Evolutionary conservation across 2,888 invertebrate species (phyloP).

Genomic region (Rhodophaea formosa): DNA sequence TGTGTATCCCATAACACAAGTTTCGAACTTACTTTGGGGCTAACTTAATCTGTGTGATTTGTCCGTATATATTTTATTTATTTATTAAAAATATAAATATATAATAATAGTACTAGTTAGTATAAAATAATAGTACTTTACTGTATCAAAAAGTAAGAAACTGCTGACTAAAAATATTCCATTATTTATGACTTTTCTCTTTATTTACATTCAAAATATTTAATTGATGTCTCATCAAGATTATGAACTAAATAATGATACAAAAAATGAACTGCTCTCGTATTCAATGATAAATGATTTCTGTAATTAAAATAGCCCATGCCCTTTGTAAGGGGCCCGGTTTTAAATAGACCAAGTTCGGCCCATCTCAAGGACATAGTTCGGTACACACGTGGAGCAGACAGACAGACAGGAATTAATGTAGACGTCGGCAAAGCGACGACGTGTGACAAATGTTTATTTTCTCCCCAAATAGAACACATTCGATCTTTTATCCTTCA

Average conservation of each 20-base stretch:
- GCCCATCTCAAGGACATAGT: constrained; percentile 50
- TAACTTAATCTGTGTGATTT: too few species aligned
- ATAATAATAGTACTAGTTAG: too few species aligned
- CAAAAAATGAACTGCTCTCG: background rate
- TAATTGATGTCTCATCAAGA: background rate
- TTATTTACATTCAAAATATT: too few species aligned
- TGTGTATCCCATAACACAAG: too few species aligned
- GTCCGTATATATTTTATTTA: too few species aligned
- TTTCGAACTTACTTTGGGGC: too few species aligned
- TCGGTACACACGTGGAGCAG: constrained; percentile 47
- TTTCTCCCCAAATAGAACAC: background rate
- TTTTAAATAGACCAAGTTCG: constrained; percentile 51
- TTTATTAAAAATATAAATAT: too few species aligned
- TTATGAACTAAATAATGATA: background rate
- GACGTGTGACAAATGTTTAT: constrained; percentile 15
- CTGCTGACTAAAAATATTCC: too few species aligned
- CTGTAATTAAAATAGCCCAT: constrained; percentile 37
- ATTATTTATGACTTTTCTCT: too few species aligned
- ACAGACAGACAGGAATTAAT: constrained; percentile 45
- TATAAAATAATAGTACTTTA: too few species aligned
- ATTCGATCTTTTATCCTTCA: background rate
- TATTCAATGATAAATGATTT: constrained; percentile 36
- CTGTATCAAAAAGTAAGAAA: too few species aligned
- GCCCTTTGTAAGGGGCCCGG: constrained; percentile 30
- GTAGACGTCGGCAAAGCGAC: constrained; percentile 24